phyloP scores from a whole-genome alignment of 2,797 vertebrate species.

The Echeneis naucrates region DNA sequence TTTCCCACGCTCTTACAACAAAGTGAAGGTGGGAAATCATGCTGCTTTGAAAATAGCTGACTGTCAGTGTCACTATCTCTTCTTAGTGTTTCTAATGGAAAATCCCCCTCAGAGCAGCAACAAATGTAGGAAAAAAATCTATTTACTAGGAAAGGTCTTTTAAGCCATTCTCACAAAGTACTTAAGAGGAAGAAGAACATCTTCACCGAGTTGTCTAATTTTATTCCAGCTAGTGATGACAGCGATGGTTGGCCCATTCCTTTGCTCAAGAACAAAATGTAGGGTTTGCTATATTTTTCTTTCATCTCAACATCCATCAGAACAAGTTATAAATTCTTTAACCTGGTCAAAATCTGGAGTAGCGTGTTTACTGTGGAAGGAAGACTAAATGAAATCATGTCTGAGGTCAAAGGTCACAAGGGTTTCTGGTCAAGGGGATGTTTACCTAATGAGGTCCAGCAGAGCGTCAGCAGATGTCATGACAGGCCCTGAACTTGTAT shows the following conservation, averaged over 20 bases:
- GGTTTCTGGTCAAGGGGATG: not conserved
- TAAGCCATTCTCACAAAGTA: not conserved
- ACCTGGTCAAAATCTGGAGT: not conserved
- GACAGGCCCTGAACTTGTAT: slow-evolving; percentile 79
- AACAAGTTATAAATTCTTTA: not conserved
- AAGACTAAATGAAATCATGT: not conserved
- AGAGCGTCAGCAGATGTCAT: slow-evolving; percentile 90
- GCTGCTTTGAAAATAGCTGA: slow-evolving; percentile 7
- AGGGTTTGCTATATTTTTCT: too few relatives aligned
- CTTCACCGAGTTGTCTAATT: not conserved
- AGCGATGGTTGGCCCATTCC: not conserved
- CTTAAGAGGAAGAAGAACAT: not conserved
- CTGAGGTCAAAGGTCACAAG: not conserved
- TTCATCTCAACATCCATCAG: too few relatives aligned
- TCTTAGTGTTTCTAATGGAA: not conserved
- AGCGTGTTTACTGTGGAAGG: not conserved
- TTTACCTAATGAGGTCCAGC: slow-evolving; percentile 92
- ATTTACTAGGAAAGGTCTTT: not conserved
- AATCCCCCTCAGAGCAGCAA: not conserved
- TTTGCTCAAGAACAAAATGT: not conserved
- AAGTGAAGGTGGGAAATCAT: not conserved
- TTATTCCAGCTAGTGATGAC: not conserved
- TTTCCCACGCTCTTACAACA: not conserved
- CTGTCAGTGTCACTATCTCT: not conserved
- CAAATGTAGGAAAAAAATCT: not conserved